Evolutionary conservation across 2,888 invertebrate species (phyloP).

Genomic region (Heliothis peltigera): DNA sequence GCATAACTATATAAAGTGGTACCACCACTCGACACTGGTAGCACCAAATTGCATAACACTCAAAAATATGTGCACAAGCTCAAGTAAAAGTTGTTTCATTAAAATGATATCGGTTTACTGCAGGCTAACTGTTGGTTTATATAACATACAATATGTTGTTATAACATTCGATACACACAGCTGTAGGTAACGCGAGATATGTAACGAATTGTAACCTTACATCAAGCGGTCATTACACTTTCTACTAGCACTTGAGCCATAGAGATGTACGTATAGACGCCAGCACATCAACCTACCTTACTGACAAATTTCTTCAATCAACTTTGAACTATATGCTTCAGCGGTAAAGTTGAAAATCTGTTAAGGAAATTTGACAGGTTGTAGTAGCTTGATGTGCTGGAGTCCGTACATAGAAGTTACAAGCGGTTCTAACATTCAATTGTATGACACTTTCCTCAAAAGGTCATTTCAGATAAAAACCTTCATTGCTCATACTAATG

Average conservation of each 20-base stretch:
- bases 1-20: neutral
- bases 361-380: no score
- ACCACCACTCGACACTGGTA: neutral
- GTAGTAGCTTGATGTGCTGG: no score
- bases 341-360: no score
- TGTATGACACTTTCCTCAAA: no score
- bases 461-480: no score
- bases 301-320: no score
- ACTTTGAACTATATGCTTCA: no score
- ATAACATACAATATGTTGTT: neutral
- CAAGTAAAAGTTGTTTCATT: neutral
- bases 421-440: no score
- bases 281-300: no score
- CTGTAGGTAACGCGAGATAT: neutral
- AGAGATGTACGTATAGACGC: no score
- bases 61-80: neutral
- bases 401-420: no score
- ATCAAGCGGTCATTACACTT: neutral
- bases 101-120: conserved; percentile 1
- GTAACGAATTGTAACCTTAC: neutral
- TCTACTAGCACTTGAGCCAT: neutral
- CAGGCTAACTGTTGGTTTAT: neutral
- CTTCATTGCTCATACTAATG: no score
- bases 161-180: conserved; percentile 2
- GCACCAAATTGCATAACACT: neutral